Evolutionary conservation across 2,113 vertebrate species (phyloP).

Genomic region (Perognathus longimembris): DNA sequence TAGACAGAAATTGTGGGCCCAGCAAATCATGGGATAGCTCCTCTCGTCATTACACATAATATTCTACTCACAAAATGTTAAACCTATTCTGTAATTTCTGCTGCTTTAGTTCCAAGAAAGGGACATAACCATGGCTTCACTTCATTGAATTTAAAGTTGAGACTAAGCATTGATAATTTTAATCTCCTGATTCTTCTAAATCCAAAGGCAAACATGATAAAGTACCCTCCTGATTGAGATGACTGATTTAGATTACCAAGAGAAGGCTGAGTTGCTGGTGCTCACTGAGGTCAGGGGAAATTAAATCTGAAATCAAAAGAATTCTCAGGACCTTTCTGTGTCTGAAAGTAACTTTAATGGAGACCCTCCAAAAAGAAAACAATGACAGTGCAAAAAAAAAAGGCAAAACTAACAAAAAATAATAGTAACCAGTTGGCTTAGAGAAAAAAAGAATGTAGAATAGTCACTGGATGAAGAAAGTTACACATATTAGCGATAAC

Average conservation of each 20-base stretch:
- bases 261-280: neutral
- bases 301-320: neutral
- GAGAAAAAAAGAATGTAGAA: neutral
- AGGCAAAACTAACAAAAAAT: neutral
- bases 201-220: conserved; percentile 27
- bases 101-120: conserved; percentile 2
- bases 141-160: conserved; percentile 8
- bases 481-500: neutral
- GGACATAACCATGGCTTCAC: neutral
- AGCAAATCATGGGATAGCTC: neutral
- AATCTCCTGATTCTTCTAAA: neutral
- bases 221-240: neutral
- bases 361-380: neutral
- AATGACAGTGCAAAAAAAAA: neutral
- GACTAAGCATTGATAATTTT: neutral
- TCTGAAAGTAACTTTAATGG: neutral
- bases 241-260: neutral
- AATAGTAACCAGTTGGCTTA: neutral
- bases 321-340: neutral
- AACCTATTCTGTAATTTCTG: neutral
- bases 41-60: neutral
- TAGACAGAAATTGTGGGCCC: neutral
- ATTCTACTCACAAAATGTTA: neutral
- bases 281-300: neutral
- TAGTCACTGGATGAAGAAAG: neutral